A percentile compares a stretch with the other conserved stretches of the same genome.
Evolutionary conservation across 2,797 vertebrate species (phyloP).

Genomic region (Helostoma temminkii): DNA sequence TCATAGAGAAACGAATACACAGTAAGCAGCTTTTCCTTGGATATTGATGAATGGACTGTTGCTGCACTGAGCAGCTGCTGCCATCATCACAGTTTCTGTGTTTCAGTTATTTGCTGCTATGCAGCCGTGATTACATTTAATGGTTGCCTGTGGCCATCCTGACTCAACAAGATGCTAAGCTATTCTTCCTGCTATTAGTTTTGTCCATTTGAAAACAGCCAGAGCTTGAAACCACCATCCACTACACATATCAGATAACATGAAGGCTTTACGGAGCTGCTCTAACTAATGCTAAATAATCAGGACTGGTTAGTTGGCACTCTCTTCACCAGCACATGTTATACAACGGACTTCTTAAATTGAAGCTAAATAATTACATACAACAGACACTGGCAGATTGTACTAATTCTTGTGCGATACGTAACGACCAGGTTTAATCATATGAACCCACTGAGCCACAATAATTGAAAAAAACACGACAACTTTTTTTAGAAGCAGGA

Average conservation of each 20-base stretch:
- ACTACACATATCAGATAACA: constrained; percentile 3
- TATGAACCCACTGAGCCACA: background rate
- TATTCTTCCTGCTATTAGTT: constrained; percentile 36
- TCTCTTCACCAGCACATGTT: background rate
- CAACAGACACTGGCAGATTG: background rate
- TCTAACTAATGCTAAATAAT: background rate
- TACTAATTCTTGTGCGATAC: background rate
- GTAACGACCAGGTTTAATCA: background rate
- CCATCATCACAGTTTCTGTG: constrained; percentile 37
- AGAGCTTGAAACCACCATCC: constrained; percentile 6
- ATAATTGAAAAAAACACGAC: background rate
- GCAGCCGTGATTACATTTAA: constrained; percentile 57
- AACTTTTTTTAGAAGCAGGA: background rate
- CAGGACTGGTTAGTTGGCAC: background rate
- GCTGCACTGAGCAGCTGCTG: constrained; percentile 39
- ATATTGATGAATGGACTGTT: constrained; percentile 35
- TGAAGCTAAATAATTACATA: background rate
- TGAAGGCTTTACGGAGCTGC: background rate
- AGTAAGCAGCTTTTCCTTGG: constrained; percentile 33
- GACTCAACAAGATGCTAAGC: constrained; percentile 46
- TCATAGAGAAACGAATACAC: constrained; percentile 36
- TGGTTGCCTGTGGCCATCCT: constrained; percentile 45
- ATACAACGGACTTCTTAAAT: background rate
- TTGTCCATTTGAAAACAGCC: constrained; percentile 31
- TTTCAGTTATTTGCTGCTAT: constrained; percentile 59